Evolutionary conservation across 2,113 vertebrate genomes (phyloP).

Genomic region (Poeciliopsis turrubarensis): DNA sequence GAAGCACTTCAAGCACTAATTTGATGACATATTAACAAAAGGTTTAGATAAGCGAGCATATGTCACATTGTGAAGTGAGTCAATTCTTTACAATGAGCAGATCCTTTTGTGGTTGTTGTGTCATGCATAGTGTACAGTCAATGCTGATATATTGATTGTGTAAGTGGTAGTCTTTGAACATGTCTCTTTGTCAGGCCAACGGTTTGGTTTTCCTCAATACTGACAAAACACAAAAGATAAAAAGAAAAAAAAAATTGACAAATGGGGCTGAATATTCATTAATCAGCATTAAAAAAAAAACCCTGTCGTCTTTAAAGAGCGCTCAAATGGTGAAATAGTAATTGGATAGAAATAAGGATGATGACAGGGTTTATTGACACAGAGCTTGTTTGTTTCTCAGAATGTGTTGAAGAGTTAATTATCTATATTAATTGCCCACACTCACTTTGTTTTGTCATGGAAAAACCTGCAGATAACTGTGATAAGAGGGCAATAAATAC

Average conservation of each 20-base stretch:
- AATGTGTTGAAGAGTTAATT: slow-evolving; percentile 5
- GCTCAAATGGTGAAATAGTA: not conserved
- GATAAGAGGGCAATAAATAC: slow-evolving; percentile 30
- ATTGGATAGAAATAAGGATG: not conserved
- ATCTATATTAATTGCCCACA: not conserved
- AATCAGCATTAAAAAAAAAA: not conserved
- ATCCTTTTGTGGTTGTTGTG: slow-evolving; percentile 6
- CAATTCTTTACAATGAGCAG: slow-evolving; percentile 10
- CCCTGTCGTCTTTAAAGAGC: not conserved
- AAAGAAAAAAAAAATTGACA: not conserved
- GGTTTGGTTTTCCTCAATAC: slow-evolving; percentile 1
- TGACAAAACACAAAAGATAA: not conserved
- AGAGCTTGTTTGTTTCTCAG: not conserved
- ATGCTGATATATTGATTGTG: slow-evolving; percentile 54
- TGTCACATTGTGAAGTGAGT: not conserved
- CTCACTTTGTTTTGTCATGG: not conserved
- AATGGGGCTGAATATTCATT: not conserved
- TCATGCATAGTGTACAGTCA: not conserved
- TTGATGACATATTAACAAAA: not conserved
- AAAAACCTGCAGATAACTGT: slow-evolving; percentile 25
- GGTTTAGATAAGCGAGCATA: not conserved
- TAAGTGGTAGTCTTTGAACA: slow-evolving; percentile 29
- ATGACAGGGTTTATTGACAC: slow-evolving; percentile 10
- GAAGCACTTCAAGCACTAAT: not conserved
- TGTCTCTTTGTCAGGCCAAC: slow-evolving; percentile 24